Conservation (phyloP, 2,888 invertebrate genomes). For the Hermaeophaga mercurialis region DNA sequence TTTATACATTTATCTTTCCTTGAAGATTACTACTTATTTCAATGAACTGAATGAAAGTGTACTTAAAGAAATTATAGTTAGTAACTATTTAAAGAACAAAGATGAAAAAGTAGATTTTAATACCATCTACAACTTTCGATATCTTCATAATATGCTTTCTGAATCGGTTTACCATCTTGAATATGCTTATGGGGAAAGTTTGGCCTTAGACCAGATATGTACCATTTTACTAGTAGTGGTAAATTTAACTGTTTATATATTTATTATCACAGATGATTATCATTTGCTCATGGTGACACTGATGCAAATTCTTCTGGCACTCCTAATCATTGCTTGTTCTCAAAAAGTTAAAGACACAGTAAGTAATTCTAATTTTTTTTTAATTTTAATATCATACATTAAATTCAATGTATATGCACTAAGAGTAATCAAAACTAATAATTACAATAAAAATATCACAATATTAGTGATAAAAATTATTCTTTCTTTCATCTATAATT, state of each 20-base stretch:
- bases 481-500: too few species aligned
- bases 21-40: conserved; percentile 1
- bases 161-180: conserved; percentile 11
- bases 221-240: not conserved
- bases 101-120: not conserved
- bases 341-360: conserved; percentile 6
- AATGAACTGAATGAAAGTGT: not conserved
- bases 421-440: too few species aligned
- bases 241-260: conserved; percentile 4
- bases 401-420: too few species aligned
- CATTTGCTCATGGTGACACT: not conserved
- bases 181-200: conserved; percentile 10
- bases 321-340: not conserved
- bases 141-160: conserved; percentile 15
- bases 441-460: too few species aligned
- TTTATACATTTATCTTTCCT: conserved; percentile 9
- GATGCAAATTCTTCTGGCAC: not conserved
- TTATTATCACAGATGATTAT: not conserved
- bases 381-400: too few species aligned
- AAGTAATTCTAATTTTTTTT: too few species aligned
- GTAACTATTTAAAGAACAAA: not conserved
- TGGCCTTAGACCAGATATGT: conserved; percentile 10
- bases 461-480: too few species aligned
- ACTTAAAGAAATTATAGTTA: not conserved
- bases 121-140: not conserved